phyloP scores from a whole-genome alignment of 2,888 invertebrate species.

The Dryocosmus kuriphilus region DNA sequence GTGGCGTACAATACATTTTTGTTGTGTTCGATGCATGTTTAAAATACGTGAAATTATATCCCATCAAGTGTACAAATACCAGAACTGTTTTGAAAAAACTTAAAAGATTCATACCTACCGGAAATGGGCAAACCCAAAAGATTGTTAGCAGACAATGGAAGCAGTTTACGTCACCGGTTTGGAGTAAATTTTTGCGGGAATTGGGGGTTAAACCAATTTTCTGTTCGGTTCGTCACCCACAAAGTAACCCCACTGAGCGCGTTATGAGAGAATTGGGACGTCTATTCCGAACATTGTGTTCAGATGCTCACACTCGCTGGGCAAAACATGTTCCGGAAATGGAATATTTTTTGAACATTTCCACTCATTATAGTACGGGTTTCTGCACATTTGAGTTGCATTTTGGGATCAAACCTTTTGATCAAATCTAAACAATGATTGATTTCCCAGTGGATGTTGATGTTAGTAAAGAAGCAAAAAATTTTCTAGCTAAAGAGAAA shows the following conservation, averaged over 20 bases:
- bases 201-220: too few species aligned
- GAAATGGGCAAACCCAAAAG: too few species aligned
- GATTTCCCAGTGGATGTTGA: background rate
- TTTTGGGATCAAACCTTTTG: conserved; percentile 3
- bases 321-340: background rate
- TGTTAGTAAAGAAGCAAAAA: background rate
- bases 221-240: too few species aligned
- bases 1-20: too few species aligned
- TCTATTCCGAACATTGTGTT: background rate
- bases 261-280: too few species aligned
- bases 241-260: too few species aligned
- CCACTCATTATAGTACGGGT: background rate
- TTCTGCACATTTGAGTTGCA: background rate
- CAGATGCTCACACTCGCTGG: background rate
- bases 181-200: too few species aligned
- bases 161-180: too few species aligned
- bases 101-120: too few species aligned
- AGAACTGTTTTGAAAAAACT: too few species aligned
- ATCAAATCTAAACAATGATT: background rate
- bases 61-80: accelerated
- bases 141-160: too few species aligned
- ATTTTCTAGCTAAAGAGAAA: background rate
- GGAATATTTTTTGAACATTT: background rate
- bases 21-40: accelerated
- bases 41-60: too few species aligned